Evolutionary conservation across 2,888 invertebrate species (phyloP).

Genomic region (Graphium colonna): DNA sequence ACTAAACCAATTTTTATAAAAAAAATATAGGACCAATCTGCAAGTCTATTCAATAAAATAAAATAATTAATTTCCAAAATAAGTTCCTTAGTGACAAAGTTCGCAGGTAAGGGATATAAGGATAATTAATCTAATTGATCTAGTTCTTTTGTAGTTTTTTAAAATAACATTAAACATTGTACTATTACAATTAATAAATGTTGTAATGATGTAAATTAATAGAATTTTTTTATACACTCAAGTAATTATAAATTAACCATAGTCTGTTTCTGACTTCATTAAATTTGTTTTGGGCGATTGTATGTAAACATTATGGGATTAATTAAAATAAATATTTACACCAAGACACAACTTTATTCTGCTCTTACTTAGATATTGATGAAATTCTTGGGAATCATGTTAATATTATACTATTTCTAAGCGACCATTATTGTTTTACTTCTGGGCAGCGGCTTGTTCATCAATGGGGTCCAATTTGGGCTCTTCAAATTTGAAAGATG

Average conservation of each 20-base stretch:
- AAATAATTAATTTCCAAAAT: background rate
- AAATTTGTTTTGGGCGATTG: too few relatives aligned
- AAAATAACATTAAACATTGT: too few relatives aligned
- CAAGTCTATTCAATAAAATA: background rate
- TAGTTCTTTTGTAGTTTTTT: too few relatives aligned
- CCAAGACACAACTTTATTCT: background rate
- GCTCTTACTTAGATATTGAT: background rate
- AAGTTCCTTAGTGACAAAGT: too few relatives aligned
- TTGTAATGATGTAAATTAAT: too few relatives aligned
- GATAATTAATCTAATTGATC: too few relatives aligned
- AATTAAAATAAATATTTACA: background rate
- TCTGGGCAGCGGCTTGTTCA: conserved; percentile 50
- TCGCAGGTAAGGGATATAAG: too few relatives aligned
- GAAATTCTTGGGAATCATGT: conserved; percentile 2
- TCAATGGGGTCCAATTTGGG: conserved; percentile 85
- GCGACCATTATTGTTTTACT: conserved; percentile 48
- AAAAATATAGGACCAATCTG: background rate
- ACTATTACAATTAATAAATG: too few relatives aligned
- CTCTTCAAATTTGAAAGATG: conserved; percentile 89
- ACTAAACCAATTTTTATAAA: conserved; percentile 8
- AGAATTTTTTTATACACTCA: too few relatives aligned
- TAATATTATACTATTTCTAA: conserved; percentile 15
- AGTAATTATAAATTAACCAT: too few relatives aligned
- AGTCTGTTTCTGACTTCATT: too few relatives aligned
- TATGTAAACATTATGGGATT: too few relatives aligned